Base-by-base conservation (phyloP, 2,113 vertebrate genomes). In the Microtus ochrogaster region DNA sequence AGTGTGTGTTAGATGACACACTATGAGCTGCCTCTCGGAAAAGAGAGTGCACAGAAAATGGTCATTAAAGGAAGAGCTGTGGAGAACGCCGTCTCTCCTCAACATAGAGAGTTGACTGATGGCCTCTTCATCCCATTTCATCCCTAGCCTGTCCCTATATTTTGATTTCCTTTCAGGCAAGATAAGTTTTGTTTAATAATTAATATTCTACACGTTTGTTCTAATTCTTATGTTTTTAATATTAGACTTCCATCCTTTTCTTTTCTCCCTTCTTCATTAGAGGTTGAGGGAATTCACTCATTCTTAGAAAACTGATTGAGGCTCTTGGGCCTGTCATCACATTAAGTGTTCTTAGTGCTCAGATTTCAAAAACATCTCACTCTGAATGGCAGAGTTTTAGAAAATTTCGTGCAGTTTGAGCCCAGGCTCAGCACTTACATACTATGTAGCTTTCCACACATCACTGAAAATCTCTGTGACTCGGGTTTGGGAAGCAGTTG, bases 181-280 rank as follows among this genome's bases (percentile, higher is more conserved):
- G 16, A 58, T 88, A 89, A 44, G 33, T 63, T 93, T 87, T 90
- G 14, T 70, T 92, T 94, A 49, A 85, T 95, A 47, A 91, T 82
- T 86, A 91, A 39, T 30, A 36, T 91, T 61, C 49, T 30, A 74
- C 19, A 70, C 28, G 41, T 90, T 92, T n/a, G 88, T 66, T 97
- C 11, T 82, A 82, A 81, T 82, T 86, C 85, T 93, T 7, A 21
- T 41, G 24, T 52, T 66, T 66, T 82, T 4, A 76, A 55, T 66
- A 58, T 65, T 68, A 36, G 14, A 2, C 30, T 85, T 89, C 61
- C 8, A 21, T 76, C 61, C 24, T 26, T 81, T 92, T 86, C 44
- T 10, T 81, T 21, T 22, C 55, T 92, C 7, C 22, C 21, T 58
- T 83, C 55, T 86, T 19, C 44, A 55, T 89, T 72, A 86, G 52